Evolutionary conservation across 2,113 vertebrate species (phyloP).

Genomic region (Corythaixoides concolor): DNA sequence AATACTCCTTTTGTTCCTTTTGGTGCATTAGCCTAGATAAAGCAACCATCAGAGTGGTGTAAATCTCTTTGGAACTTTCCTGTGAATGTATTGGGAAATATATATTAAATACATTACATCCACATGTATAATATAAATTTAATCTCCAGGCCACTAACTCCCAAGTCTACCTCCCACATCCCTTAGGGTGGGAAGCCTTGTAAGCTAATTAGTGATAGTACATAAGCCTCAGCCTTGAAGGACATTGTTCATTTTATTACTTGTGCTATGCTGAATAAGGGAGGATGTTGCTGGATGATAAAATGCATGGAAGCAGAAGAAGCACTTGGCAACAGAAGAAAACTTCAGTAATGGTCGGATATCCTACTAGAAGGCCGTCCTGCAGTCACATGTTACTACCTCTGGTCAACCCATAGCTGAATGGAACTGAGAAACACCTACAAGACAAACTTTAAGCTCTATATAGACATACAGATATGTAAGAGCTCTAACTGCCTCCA

Average conservation of each 20-base stretch:
- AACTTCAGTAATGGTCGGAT: not conserved
- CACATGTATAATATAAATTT: not conserved
- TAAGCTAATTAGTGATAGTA: constrained; percentile 50
- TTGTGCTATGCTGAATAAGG: not conserved
- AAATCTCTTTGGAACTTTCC: not conserved
- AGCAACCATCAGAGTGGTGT: not conserved
- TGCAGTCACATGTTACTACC: not conserved
- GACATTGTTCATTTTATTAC: constrained; percentile 14
- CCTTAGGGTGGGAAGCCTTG: not conserved
- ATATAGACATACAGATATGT: not conserved
- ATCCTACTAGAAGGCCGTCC: not conserved
- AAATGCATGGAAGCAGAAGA: not conserved
- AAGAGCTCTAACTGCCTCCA: not conserved
- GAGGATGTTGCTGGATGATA: not conserved
- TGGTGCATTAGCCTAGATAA: not conserved
- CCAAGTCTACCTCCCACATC: not conserved
- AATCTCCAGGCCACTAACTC: constrained; percentile 26
- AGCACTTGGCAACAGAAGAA: not conserved
- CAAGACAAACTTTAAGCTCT: not conserved
- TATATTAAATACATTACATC: not conserved
- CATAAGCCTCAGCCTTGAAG: constrained; percentile 27
- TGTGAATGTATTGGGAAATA: not conserved
- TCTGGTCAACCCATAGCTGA: not conserved
- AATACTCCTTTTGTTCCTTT: not conserved
- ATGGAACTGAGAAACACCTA: not conserved